Evolutionary conservation across 2,888 invertebrate genomes (phyloP), one percentile per base, ranked within the genome.

Genomic region (Ochropleura leucogaster): DNA sequence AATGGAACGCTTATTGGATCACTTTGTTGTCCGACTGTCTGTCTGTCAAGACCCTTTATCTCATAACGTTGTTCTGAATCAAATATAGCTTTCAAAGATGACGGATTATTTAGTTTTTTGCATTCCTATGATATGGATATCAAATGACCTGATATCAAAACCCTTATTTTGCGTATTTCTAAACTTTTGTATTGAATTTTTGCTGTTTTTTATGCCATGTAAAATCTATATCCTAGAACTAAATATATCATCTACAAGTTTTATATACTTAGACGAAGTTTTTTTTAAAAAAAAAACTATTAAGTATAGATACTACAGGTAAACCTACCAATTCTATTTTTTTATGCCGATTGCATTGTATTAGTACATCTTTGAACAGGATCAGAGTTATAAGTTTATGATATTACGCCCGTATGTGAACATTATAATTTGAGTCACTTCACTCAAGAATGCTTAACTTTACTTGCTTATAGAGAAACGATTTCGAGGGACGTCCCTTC

Each of bases 301-400:
- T 42, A n/a, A n/a, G n/a, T n/a, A 46, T n/a, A 59, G 51, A 18
- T 9, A 49, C 42, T 12, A 46, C 46, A 12, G 1, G 47, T 12
- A n/a, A 42, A n/a, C 16, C 20, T 46, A 57, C 47, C 20, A 8
- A 67, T 60, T 7, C 76, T 65, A 68, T 20, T 72, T 64, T 69
- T 47, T 72, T 70, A 77, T 73, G 77, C 66, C n/a, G 53, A 77
- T 82, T 82, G 62, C 53, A 42, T 57, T 59, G 49, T 82, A 72
- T 73, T 51, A 64, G 66, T 49, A 12, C 67, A 60, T 76, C 59
- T 81, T 77, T 6, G 55, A 62, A 72, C n/a, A 66, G 46, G 40
- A 53, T 57, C 57, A 18, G 10, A 72, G 66, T 62, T 64, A 69
- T 77, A 67, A 69, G 40, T 67, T 63, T 65, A 60, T 51, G 47